Conservation (phyloP, 2,113 vertebrate genomes). For the Muscicapa adusta region DNA sequence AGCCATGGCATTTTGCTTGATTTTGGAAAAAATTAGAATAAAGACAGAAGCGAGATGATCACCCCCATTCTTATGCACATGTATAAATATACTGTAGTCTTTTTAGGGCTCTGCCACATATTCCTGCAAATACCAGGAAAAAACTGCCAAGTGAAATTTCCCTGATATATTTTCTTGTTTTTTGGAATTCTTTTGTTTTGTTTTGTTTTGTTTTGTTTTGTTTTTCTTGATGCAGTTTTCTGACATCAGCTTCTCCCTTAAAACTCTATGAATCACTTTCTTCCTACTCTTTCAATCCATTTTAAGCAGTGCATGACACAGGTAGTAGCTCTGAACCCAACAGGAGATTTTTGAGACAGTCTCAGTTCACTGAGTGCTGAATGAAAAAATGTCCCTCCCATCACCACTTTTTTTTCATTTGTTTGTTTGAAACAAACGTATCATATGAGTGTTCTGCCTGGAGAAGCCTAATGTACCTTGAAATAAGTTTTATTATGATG, state of each 20-base stretch:
- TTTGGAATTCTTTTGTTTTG: not conserved
- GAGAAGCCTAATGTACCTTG: conserved; percentile 74
- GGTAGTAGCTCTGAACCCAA: not conserved
- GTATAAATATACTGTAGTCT: not conserved
- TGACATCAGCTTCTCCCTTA: not conserved
- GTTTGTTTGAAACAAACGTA: conserved; percentile 50
- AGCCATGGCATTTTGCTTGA: not conserved
- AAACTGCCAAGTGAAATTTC: not conserved
- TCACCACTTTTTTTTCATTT: not conserved
- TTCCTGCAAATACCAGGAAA: not conserved
- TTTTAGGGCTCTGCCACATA: not conserved
- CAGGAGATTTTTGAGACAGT: conserved; percentile 36
- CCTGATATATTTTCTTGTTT: not conserved
- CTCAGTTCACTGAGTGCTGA: conserved; percentile 41
- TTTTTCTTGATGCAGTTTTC: not conserved
- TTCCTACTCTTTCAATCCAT: not conserved
- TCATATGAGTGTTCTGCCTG: conserved; percentile 56
- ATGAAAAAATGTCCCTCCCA: not conserved
- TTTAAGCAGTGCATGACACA: not conserved
- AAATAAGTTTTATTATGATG: conserved; percentile 78
- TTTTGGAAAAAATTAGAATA: not conserved
- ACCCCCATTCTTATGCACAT: not conserved
- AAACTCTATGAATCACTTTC: not conserved
- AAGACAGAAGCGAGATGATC: not conserved
- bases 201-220: not conserved